Evolutionary conservation across 2,888 invertebrate genomes (phyloP).

Genomic region (Eurois occulta): DNA sequence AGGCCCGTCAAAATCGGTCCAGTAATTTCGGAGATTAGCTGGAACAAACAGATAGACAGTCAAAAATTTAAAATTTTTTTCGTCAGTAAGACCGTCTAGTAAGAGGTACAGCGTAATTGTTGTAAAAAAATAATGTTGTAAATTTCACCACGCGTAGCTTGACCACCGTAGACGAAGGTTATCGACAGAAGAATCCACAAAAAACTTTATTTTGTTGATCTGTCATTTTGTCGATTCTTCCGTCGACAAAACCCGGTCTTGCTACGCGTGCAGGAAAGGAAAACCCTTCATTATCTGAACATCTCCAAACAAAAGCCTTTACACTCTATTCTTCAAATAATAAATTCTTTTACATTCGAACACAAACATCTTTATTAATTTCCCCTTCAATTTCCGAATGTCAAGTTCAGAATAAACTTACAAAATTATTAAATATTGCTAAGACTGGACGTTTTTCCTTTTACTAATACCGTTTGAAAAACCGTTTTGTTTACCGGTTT

Average conservation of each 20-base stretch:
- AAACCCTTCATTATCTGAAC: neutral
- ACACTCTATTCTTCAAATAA: neutral
- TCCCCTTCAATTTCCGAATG: conserved; percentile 50
- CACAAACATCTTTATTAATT: conserved; percentile 34
- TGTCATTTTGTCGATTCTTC: too few relatives aligned
- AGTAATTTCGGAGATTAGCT: neutral
- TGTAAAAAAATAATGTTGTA: neutral
- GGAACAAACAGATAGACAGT: neutral
- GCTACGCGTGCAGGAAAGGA: too few relatives aligned
- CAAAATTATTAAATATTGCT: conserved; percentile 25
- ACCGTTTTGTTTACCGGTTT: conserved; percentile 59
- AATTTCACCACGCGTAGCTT: too few relatives aligned
- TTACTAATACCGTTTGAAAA: conserved; percentile 23
- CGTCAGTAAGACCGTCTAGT: neutral
- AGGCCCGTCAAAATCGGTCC: neutral
- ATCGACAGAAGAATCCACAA: too few relatives aligned
- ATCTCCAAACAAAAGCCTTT: neutral
- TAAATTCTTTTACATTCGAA: neutral
- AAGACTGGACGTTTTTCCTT: conserved; percentile 24
- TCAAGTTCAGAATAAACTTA: conserved; percentile 42
- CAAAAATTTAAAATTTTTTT: neutral
- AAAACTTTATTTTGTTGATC: too few relatives aligned
- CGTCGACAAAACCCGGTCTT: too few relatives aligned
- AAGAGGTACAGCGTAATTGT: neutral
- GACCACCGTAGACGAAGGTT: too few relatives aligned